Conservation (phyloP, 2,113 vertebrate genomes). For the Chloropsis hardwickii region DNA sequence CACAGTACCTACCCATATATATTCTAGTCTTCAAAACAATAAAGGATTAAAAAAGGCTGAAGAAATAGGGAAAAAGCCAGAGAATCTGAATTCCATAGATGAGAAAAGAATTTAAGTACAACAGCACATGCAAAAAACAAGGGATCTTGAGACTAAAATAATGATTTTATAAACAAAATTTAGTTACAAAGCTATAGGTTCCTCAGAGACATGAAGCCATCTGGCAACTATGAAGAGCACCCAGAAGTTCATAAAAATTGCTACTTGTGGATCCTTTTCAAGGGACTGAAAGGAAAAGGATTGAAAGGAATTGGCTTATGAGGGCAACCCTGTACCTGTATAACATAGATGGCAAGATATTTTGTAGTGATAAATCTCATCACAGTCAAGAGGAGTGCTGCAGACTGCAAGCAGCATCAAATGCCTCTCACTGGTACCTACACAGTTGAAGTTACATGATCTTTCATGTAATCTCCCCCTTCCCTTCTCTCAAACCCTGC, state of each 20-base stretch:
- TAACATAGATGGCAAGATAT: background rate
- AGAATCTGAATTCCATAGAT: slow-evolving; percentile 43
- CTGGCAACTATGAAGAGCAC: background rate
- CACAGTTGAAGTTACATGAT: background rate
- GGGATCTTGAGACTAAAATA: slow-evolving; percentile 58
- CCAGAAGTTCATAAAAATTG: background rate
- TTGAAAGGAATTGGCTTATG: background rate
- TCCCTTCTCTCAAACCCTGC: background rate
- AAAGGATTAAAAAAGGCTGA: background rate
- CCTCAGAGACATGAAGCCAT: slow-evolving; percentile 9
- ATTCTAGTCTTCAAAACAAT: background rate
- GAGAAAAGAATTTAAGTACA: slow-evolving; percentile 56
- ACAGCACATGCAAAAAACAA: slow-evolving; percentile 51
- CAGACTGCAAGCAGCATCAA: background rate
- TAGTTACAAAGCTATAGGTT: slow-evolving; percentile 4
- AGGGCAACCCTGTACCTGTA: background rate
- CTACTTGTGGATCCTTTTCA: background rate
- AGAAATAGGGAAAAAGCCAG: slow-evolving; percentile 9
- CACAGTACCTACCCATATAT: background rate
- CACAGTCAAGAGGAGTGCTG: background rate
- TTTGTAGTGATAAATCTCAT: background rate
- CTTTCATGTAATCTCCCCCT: background rate
- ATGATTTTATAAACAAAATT: slow-evolving; percentile 59
- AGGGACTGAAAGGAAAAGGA: background rate
- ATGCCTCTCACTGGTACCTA: background rate